Evolutionary conservation across 2,888 invertebrate genomes (phyloP).

Genomic region (Rhodophaea formosa): DNA sequence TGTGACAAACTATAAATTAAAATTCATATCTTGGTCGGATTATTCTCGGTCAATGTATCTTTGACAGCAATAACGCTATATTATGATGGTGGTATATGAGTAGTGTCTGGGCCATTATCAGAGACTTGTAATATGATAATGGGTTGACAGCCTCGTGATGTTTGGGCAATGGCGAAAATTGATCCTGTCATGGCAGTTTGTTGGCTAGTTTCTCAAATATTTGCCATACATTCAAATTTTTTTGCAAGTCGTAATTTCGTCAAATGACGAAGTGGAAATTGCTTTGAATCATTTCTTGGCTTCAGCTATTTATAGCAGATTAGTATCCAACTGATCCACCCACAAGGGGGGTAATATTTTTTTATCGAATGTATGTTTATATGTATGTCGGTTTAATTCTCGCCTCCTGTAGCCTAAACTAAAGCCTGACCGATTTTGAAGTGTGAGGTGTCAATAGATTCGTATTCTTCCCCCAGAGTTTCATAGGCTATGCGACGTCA

Average conservation of each 20-base stretch:
- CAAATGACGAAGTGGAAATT: no score
- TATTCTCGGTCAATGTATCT: background rate
- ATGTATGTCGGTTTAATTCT: no score
- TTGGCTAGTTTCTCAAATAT: background rate
- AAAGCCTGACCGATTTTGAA: no score
- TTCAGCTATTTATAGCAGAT: no score
- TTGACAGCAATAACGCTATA: background rate
- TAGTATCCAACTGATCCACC: no score
- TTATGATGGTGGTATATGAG: background rate
- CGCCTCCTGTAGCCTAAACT: no score
- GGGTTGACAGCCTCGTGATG: constrained; percentile 18
- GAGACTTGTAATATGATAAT: constrained; percentile 49
- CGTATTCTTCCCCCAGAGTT: no score
- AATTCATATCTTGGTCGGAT: background rate
- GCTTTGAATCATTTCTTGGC: no score
- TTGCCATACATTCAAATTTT: background rate
- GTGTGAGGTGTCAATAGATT: no score
- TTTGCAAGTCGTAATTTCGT: background rate
- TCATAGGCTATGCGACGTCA: no score
- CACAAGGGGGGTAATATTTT: no score
- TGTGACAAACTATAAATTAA: background rate
- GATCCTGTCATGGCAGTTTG: background rate
- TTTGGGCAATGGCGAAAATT: background rate
- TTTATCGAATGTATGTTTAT: no score
- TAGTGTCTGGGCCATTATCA: constrained; percentile 39